Conservation (phyloP, 2,797 vertebrate species). For the Bryconaethiops microstoma region DNA sequence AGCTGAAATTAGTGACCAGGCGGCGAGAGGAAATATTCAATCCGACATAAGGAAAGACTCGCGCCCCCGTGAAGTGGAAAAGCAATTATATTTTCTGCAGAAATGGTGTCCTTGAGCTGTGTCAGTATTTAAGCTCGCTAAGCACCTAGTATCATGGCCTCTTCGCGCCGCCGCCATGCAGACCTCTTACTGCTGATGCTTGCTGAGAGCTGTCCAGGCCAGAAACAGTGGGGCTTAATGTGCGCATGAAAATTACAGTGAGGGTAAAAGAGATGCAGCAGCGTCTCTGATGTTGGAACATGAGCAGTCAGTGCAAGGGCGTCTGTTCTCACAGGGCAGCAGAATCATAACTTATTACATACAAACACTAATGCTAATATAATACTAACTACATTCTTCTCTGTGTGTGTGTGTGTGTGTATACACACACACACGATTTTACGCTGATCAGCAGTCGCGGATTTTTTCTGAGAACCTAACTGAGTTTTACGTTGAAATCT, state of each 20-base stretch:
- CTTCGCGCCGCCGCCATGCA: not conserved
- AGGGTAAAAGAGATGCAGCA: constrained; percentile 11
- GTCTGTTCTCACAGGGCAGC: constrained; percentile 12
- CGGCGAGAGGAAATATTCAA: constrained; percentile 22
- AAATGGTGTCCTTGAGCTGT: constrained; percentile 50
- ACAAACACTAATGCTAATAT: too few relatives aligned
- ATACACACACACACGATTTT: too few relatives aligned
- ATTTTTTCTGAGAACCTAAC: too few relatives aligned
- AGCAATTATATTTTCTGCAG: constrained; percentile 49
- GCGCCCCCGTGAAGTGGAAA: constrained; percentile 43
- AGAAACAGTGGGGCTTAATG: constrained; percentile 16
- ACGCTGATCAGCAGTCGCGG: too few relatives aligned
- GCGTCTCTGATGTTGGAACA: not conserved
- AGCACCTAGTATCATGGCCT: constrained; percentile 31
- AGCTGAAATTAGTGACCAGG: constrained; percentile 30
- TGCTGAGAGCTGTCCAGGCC: constrained; percentile 26
- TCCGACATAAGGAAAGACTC: constrained; percentile 35
- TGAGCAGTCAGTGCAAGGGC: not conserved
- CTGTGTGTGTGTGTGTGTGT: too few relatives aligned
- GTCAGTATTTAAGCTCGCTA: constrained; percentile 41
- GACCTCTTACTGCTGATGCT: not conserved
- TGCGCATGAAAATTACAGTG: constrained; percentile 33
- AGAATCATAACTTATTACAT: too few relatives aligned
- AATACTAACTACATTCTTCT: too few relatives aligned
- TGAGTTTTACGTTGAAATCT: too few relatives aligned